A percentile compares a stretch with the other conserved stretches of the same genome.
Evolutionary conservation across 2,797 vertebrate species (phyloP).

Genomic region (Presbytis comata): DNA sequence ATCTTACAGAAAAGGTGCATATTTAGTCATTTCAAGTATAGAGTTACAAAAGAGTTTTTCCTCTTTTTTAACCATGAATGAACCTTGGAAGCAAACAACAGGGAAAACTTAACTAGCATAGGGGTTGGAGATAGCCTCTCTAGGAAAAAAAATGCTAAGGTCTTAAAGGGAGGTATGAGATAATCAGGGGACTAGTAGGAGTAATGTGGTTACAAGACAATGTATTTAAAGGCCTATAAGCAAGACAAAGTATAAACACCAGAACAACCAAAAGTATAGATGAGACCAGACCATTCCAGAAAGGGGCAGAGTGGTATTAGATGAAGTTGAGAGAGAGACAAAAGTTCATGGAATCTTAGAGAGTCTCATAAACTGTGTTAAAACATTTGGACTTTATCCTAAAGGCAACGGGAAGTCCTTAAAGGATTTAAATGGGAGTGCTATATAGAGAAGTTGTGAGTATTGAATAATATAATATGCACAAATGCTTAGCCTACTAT

Average conservation of each 20-base stretch:
- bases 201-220: neutral
- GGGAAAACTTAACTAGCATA: neutral
- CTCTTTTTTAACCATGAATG: neutral
- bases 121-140: neutral
- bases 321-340: neutral
- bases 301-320: neutral
- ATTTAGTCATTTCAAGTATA: neutral
- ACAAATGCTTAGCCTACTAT: neutral
- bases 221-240: neutral
- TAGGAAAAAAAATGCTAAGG: neutral
- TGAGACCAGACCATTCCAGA: neutral
- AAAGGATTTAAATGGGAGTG: neutral
- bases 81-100: neutral
- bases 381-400: neutral
- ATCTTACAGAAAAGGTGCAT: neutral
- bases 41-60: neutral
- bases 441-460: neutral
- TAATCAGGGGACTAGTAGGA: neutral
- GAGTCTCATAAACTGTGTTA: neutral
- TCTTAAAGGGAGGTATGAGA: neutral
- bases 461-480: neutral
- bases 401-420: neutral
- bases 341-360: neutral
- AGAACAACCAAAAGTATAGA: neutral
- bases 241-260: neutral